Conservation (phyloP, 2,113 vertebrate species). For the Opisthocomus hoazin region DNA sequence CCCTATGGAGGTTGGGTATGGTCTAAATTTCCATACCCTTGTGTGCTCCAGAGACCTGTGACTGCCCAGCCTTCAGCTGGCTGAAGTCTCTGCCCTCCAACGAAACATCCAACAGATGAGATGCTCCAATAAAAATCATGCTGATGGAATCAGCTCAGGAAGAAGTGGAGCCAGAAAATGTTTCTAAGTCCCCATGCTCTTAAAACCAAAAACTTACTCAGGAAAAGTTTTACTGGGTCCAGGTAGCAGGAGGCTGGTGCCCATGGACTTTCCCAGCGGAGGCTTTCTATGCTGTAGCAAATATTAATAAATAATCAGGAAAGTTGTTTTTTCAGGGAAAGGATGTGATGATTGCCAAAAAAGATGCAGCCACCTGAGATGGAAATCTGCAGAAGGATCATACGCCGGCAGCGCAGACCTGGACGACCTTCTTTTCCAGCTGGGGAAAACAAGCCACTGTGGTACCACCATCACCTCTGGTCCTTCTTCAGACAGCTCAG, state of each 20-base stretch:
- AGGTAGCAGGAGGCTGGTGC: not conserved
- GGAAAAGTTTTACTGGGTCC: not conserved
- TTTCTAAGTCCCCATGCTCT: not conserved
- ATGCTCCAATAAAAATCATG: not conserved
- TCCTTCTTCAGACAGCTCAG: not conserved
- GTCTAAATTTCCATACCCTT: not conserved
- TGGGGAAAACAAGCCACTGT: not conserved
- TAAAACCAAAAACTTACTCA: not conserved
- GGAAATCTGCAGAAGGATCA: not conserved
- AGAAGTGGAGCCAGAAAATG: not conserved
- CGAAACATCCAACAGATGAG: not conserved
- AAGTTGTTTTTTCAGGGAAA: not conserved
- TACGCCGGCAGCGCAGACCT: accelerated
- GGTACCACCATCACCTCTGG: not conserved
- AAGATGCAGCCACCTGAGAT: not conserved
- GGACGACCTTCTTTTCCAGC: not conserved
- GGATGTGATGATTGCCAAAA: not conserved
- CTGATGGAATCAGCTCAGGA: not conserved
- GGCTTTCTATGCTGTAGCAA: not conserved
- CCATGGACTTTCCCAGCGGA: not conserved
- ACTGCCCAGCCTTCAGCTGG: not conserved
- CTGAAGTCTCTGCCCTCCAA: not conserved
- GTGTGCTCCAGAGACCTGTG: not conserved
- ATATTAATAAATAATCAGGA: not conserved
- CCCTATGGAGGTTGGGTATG: not conserved